Evolutionary conservation across 2,797 vertebrate genomes (phyloP).

Genomic region (Basileuterus tristriatus): DNA sequence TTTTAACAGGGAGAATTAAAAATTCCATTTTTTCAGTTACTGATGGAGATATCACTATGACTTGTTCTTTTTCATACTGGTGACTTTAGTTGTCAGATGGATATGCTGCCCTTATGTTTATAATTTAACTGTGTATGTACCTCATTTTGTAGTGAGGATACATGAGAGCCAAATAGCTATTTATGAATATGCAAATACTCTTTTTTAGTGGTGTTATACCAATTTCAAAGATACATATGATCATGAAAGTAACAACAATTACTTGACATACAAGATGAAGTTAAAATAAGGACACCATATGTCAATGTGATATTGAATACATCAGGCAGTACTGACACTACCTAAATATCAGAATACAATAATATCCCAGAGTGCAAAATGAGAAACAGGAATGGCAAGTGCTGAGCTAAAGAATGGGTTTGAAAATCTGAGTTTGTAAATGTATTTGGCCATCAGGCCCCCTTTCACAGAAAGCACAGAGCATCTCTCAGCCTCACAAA

Average conservation of each 20-base stretch:
- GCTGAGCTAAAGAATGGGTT: background rate
- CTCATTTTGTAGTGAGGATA: background rate
- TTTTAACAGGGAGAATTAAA: background rate
- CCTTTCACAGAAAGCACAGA: background rate
- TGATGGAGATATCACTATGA: background rate
- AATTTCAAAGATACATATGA: background rate
- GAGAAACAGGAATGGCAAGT: background rate
- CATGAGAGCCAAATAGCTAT: background rate
- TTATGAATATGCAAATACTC: background rate
- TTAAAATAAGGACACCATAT: constrained; percentile 20
- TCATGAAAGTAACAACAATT: background rate
- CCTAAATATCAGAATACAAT: background rate
- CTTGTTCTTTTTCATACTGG: background rate
- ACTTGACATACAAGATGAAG: background rate
- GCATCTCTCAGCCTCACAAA: background rate
- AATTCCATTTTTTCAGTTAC: background rate
- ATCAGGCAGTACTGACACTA: background rate
- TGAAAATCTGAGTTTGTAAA: background rate
- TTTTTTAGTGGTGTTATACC: background rate
- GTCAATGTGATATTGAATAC: background rate
- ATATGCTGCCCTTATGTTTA: background rate
- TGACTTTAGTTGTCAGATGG: background rate
- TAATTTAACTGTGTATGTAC: background rate
- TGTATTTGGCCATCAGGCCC: background rate
- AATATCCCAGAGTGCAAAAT: background rate